phyloP scores from a whole-genome alignment of 2,888 invertebrate genomes.

The Synanthedon formicaeformis region DNA sequence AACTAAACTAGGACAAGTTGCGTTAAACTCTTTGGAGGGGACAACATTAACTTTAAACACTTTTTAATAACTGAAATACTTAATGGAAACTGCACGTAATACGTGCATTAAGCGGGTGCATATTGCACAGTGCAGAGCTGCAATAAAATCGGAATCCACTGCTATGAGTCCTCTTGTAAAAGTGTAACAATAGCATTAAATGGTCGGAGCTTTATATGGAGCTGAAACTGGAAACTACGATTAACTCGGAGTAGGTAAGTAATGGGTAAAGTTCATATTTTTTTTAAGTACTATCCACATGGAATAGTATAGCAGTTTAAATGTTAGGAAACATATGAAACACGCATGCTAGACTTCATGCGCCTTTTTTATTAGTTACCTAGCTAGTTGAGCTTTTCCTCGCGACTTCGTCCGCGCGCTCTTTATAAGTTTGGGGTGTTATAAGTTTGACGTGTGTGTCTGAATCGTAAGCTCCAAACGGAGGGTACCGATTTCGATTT shows the following conservation, averaged over 20 bases:
- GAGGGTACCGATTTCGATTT: too few relatives aligned
- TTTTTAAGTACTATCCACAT: too few relatives aligned
- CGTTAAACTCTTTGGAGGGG: neutral
- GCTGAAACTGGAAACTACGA: neutral
- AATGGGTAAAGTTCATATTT: too few relatives aligned
- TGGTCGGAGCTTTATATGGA: slow-evolving; percentile 12
- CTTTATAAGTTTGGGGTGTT: too few relatives aligned
- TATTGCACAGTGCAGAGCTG: slow-evolving; percentile 40
- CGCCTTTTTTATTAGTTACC: too few relatives aligned
- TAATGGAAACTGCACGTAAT: neutral
- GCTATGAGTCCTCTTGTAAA: slow-evolving; percentile 34
- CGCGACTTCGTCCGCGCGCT: too few relatives aligned
- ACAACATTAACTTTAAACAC: neutral
- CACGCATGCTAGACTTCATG: too few relatives aligned
- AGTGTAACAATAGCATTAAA: slow-evolving; percentile 51
- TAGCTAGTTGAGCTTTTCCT: too few relatives aligned
- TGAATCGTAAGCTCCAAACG: too few relatives aligned
- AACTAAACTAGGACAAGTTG: neutral
- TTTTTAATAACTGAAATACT: neutral
- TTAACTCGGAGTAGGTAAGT: neutral
- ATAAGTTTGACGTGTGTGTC: too few relatives aligned
- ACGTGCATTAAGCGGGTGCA: slow-evolving; percentile 13
- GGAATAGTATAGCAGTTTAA: too few relatives aligned
- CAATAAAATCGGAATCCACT: slow-evolving; percentile 61
- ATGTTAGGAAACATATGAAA: too few relatives aligned